Conservation (phyloP, 2,888 invertebrate genomes). For the Trileptium ribeirensis region DNA sequence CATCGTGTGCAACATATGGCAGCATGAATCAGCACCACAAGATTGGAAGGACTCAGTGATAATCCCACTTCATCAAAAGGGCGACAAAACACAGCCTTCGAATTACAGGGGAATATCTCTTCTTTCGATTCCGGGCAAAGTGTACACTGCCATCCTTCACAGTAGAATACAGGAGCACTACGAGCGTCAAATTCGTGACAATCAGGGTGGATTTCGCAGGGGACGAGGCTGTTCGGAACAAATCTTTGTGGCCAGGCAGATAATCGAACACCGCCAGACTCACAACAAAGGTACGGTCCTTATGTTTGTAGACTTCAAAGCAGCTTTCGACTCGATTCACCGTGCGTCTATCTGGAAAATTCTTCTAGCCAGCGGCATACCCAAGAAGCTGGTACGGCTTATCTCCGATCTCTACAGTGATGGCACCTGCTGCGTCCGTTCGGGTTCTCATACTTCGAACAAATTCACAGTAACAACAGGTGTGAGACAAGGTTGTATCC, state of each 20-base stretch:
- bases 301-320: not conserved
- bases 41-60: not conserved
- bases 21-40: not conserved
- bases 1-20: not conserved
- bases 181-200: not conserved
- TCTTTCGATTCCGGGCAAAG: not conserved
- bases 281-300: not conserved
- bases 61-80: not conserved
- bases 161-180: not conserved
- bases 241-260: not conserved
- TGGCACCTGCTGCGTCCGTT: not conserved
- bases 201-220: conserved; percentile 9
- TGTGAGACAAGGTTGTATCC: not conserved
- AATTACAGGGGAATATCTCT: not conserved
- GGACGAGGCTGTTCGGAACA: conserved; percentile 2
- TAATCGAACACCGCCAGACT: not conserved
- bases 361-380: not conserved
- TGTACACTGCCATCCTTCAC: not conserved
- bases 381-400: not conserved
- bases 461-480: not conserved
- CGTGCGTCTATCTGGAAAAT: not conserved
- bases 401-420: not conserved
- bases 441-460: not conserved
- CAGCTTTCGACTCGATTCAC: not conserved
- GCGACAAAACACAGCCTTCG: not conserved